A percentile compares a stretch with the other conserved stretches of the same genome.
phyloP scores from a whole-genome alignment of 2,113 vertebrate species.

The Gnathonemus echidnorhynchus region DNA sequence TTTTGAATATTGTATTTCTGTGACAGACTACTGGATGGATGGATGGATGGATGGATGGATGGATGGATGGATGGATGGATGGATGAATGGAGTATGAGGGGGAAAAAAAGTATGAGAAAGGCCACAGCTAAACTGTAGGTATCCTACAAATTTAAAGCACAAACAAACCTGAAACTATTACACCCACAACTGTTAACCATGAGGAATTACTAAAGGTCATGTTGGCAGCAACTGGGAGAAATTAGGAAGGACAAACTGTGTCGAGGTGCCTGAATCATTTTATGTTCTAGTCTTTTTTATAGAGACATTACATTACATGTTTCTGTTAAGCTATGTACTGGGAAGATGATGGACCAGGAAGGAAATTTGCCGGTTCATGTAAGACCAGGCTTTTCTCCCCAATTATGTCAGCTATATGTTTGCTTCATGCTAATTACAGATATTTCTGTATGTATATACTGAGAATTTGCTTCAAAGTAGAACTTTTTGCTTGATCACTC shows the following conservation, averaged over 20 bases:
- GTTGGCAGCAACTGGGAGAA: background rate
- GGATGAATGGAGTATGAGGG: background rate
- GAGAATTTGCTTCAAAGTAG: background rate
- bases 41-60: background rate
- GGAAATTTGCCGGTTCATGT: background rate
- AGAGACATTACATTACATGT: background rate
- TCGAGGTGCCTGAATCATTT: background rate
- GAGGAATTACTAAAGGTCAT: background rate
- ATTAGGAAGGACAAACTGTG: background rate
- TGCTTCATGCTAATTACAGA: background rate
- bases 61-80: background rate
- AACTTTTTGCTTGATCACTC: background rate
- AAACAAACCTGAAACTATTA: background rate
- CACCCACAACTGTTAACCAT: background rate
- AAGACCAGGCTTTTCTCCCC: background rate
- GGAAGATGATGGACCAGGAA: background rate
- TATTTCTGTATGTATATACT: background rate
- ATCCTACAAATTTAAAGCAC: background rate
- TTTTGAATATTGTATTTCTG: background rate
- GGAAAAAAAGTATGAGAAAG: background rate
- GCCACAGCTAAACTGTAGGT: background rate
- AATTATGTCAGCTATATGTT: background rate
- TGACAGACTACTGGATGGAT: background rate
- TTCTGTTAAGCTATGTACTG: background rate
- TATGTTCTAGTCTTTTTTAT: background rate